Conservation (phyloP, 2,113 vertebrate genomes). For the Ceyx cyanopectus region DNA sequence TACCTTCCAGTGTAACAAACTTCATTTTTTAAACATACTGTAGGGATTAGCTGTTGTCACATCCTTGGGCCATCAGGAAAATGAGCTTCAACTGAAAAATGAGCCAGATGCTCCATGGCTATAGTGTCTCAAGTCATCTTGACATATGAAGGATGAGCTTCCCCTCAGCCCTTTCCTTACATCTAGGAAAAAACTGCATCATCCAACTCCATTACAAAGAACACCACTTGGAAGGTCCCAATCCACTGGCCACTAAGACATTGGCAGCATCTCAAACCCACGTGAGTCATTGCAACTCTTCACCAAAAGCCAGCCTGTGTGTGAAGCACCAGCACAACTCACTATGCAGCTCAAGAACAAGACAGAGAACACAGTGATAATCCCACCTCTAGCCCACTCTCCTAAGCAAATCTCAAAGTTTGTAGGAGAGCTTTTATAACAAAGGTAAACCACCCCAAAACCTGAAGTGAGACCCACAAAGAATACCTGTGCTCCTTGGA, state of each 20-base stretch:
- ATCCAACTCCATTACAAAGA: background rate
- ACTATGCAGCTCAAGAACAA: background rate
- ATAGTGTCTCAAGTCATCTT: background rate
- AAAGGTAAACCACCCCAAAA: background rate
- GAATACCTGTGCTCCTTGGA: background rate
- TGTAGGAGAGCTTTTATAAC: background rate
- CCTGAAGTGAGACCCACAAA: background rate
- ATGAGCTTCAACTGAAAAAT: background rate
- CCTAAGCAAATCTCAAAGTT: background rate
- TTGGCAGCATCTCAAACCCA: background rate
- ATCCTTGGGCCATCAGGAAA: background rate
- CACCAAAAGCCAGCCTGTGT: background rate
- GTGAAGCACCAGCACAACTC: background rate
- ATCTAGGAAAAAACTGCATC: background rate
- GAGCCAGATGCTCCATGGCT: background rate
- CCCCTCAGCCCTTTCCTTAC: background rate
- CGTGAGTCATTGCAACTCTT: background rate
- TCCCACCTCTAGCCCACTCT: background rate
- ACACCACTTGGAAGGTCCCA: background rate
- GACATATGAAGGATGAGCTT: background rate
- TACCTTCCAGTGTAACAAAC: background rate
- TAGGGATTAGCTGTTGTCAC: background rate
- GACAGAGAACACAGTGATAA: rapidly evolving
- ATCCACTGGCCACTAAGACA: background rate
- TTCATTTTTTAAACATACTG: background rate